Percentiles rank a stretch among this genome's conserved stretches.
phyloP scores from a whole-genome alignment of 2,888 invertebrate species.

The Alviniconcha strummeri region DNA sequence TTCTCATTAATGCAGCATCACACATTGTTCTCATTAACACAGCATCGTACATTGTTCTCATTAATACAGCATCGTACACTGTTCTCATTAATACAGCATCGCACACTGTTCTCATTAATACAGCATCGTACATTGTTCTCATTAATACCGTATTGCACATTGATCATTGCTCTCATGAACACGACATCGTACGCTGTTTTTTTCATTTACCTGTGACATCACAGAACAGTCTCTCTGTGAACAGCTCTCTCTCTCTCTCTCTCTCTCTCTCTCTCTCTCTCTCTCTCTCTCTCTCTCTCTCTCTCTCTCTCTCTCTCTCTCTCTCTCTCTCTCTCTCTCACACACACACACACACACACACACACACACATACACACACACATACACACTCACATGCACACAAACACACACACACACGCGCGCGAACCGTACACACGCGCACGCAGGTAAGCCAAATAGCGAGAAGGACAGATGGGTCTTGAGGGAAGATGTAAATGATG shows the following conservation, averaged over 20 bases:
- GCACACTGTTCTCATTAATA: background rate
- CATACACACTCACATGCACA: background rate
- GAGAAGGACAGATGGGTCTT: background rate
- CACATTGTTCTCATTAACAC: background rate
- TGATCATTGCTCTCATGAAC: background rate
- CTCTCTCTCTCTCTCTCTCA: background rate
- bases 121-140: background rate
- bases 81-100: background rate
- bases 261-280: background rate
- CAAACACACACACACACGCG: background rate
- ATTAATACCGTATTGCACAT: background rate
- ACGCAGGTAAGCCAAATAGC: too few species aligned
- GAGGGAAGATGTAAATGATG: background rate
- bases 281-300: background rate
- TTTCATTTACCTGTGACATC: too few species aligned
- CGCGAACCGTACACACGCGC: background rate
- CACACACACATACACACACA: background rate
- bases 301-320: background rate
- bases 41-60: background rate
- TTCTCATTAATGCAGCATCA: background rate
- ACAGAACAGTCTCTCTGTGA: background rate
- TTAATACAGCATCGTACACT: too few species aligned
- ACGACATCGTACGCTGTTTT: background rate
- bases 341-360: slow-evolving; percentile 4
- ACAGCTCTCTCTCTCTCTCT: background rate